Base-by-base conservation (phyloP, 2,113 vertebrate species). In the Capreolus pygargus region DNA sequence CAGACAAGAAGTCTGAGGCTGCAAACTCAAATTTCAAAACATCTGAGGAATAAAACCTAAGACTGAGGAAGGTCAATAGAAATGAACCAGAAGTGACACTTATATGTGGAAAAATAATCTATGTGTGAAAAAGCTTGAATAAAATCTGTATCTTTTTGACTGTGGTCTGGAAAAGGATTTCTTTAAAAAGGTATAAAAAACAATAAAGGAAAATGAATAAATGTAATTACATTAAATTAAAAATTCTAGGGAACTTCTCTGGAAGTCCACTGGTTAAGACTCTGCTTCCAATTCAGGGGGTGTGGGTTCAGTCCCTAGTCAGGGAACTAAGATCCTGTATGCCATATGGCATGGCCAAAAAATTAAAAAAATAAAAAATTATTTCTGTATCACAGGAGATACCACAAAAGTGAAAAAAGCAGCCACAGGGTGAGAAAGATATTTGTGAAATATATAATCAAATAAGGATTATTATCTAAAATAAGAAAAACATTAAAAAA, bases 401-500 rank as follows among this genome's bases (percentile, higher is more conserved):
- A 64, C 14, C 33, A 57, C 30, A 67, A 52, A 74, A 88, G n/a
- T 87, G 36, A 64, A 57, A 54, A 95, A 87, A 74, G 30, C 50
- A 91, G 19, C 6, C 83, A 55, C 61, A 92, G 30, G 60, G 83
- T 83, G 45, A 92, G n/a, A 88, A 96, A 82, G 10, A 74, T 74
- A 90, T 81, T 94, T 94, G 17, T 57, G 64, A 70, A 30, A 39
- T 58, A 67, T 4, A 54, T 87, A 55, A 87, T 79, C 47, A 50
- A 67, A 58, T 87, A 91, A 91, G 45, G 67, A 76, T 89, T 85
- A 83, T 88, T 33, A 92, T 60, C 74, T 2, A 67, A 89, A 92
- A 79, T 95, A 85, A n/a, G 76, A 92, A 95, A 88, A 92, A 70
- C 36, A 79, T 79, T 78, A 76, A 61, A 92, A 57, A 57, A 84